Evolutionary conservation across 2,113 vertebrate species (phyloP).

Genomic region (Apus apus): DNA sequence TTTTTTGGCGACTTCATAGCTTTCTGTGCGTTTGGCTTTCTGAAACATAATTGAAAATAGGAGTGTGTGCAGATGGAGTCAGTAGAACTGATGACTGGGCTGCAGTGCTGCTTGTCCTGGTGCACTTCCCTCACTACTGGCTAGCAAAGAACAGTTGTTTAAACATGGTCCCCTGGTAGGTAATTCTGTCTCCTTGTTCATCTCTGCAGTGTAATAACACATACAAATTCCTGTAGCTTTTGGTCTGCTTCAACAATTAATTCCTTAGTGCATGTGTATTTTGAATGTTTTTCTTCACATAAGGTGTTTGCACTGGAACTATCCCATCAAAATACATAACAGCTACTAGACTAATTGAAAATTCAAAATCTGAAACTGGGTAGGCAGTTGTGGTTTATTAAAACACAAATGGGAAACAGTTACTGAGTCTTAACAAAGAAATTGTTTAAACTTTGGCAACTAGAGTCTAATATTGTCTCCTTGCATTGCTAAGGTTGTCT

Average conservation of each 20-base stretch:
- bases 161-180: neutral
- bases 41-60: neutral
- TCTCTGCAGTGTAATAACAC: neutral
- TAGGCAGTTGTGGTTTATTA: neutral
- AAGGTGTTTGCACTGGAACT: neutral
- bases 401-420: neutral
- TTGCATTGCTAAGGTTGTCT: neutral
- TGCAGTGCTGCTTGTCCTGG: neutral
- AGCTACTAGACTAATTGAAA: neutral
- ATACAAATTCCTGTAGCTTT: neutral
- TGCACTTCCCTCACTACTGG: neutral
- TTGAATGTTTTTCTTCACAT: neutral
- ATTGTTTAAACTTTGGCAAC: neutral
- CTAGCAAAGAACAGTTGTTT: neutral
- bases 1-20: neutral
- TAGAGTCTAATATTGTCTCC: neutral
- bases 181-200: neutral
- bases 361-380: neutral
- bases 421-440: neutral
- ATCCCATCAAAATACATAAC: neutral
- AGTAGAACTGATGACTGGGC: neutral
- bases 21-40: neutral
- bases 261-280: neutral
- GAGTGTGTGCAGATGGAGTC: rapidly evolving
- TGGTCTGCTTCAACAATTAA: neutral